Conservation (phyloP, 1,140 invertebrate genomes). For the Hyles euphorbiae region DNA sequence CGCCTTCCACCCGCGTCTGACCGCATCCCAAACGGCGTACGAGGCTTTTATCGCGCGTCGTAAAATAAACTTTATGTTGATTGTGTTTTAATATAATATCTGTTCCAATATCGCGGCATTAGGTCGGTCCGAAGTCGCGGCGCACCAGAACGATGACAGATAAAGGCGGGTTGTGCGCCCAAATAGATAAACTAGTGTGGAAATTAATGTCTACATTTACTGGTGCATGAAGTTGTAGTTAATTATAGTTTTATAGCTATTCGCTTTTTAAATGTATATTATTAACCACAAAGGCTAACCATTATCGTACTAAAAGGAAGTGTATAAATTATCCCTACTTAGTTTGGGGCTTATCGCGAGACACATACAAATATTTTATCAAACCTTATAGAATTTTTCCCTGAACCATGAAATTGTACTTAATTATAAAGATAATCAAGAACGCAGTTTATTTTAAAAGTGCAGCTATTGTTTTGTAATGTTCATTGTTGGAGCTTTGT, state of each 20-base stretch:
- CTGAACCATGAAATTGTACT: conserved; percentile 47
- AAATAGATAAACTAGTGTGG: conserved; percentile 75
- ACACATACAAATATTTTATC: conserved; percentile 58
- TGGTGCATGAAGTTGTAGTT: conserved; percentile 73
- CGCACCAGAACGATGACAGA: conserved; percentile 64
- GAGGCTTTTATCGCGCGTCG: conserved; percentile 11
- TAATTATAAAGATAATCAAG: conserved; percentile 11
- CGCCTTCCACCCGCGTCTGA: conserved; percentile 37
- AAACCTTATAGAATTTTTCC: conserved; percentile 29
- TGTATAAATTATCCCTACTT: conserved; percentile 59
- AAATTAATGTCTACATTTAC: conserved; percentile 75
- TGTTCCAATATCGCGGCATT: conserved; percentile 4
- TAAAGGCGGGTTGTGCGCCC: conserved; percentile 71
- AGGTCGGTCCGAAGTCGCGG: not conserved
- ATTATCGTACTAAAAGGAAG: conserved; percentile 68
- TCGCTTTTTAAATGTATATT: conserved; percentile 65
- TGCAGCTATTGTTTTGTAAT: no score
- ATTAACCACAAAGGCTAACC: conserved; percentile 64
- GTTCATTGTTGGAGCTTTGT: no score
- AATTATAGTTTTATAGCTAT: conserved; percentile 72
- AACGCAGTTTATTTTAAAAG: no score
- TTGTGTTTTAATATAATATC: conserved; percentile 30
- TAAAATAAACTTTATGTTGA: conserved; percentile 44
- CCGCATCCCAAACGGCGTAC: conserved; percentile 31
- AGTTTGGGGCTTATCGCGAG: conserved; percentile 43